These are phyloP conservation scores for Brachionus calyciflorus DNA, from an alignment of 1,140 invertebrate species.

Conservation along the genomic window DNA sequence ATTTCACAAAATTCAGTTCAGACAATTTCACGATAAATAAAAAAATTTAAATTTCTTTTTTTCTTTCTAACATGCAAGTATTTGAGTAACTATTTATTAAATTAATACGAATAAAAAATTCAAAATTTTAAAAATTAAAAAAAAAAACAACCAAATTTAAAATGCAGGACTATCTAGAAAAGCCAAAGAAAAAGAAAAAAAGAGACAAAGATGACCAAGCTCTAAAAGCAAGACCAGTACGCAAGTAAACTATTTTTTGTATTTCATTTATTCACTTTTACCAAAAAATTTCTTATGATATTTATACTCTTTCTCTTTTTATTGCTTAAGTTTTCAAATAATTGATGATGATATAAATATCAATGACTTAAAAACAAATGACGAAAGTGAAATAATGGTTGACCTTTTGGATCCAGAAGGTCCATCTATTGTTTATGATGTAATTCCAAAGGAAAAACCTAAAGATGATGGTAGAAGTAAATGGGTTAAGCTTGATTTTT, in stretches of 20 bases:
- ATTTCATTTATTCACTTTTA: no score
- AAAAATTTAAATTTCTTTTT: no score
- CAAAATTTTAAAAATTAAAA: neutral
- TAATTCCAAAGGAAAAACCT: slow-evolving; percentile 12
- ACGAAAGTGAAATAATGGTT: slow-evolving; percentile 35
- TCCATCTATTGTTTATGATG: slow-evolving; percentile 23
- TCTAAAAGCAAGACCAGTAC: neutral
- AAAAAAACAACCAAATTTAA: no score
- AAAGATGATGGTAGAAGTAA: neutral
- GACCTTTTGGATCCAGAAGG: slow-evolving; percentile 35
- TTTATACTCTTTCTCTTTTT: no score
- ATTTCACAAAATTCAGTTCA: no score
- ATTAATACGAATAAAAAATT: slow-evolving; percentile 18
- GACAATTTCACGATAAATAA: no score
- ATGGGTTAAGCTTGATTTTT: slow-evolving; percentile 29
- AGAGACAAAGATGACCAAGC: neutral
- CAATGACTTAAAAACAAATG: slow-evolving; percentile 23
- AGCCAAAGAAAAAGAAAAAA: slow-evolving; percentile 31
- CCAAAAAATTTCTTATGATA: no score
- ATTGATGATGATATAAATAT: slow-evolving; percentile 46
- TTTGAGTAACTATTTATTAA: neutral
- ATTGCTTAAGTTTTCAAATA: slow-evolving; percentile 40
- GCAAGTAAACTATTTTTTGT: neutral
- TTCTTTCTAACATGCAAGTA: neutral
- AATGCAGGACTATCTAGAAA: slow-evolving; percentile 36